Conservation (phyloP, 2,888 invertebrate species). For the Pollenia griseotomentosa region DNA sequence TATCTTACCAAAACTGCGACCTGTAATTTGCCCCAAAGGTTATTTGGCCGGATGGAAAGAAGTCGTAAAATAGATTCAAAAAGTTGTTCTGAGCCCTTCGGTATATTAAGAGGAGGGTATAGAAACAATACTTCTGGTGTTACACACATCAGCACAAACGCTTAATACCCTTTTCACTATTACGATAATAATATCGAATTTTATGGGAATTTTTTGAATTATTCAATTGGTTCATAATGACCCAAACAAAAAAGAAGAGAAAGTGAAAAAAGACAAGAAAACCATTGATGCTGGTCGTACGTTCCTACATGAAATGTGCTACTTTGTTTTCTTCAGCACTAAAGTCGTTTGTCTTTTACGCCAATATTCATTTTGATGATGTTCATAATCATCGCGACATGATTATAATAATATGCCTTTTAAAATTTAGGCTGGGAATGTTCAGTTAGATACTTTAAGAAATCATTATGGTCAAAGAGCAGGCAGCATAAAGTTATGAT, state of each 20-base stretch:
- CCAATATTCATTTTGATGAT: constrained; percentile 15
- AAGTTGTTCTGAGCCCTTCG: too few relatives aligned
- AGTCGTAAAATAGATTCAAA: too few relatives aligned
- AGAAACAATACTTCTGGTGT: too few relatives aligned
- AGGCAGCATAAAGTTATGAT: constrained; percentile 30
- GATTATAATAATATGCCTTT: constrained; percentile 4
- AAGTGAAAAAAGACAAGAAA: constrained; percentile 61
- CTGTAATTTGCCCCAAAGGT: too few relatives aligned
- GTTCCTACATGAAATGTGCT: constrained; percentile 44
- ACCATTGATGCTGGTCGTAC: neutral
- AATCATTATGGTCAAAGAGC: constrained; percentile 52
- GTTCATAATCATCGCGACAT: constrained; percentile 19
- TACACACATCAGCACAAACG: too few relatives aligned
- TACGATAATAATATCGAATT: too few relatives aligned
- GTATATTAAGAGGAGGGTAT: too few relatives aligned
- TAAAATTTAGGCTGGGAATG: constrained; percentile 62
- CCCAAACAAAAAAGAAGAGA: constrained; percentile 47
- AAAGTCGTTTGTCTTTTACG: constrained; percentile 1
- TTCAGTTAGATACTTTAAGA: constrained; percentile 55
- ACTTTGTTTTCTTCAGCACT: neutral
- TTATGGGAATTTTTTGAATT: too few relatives aligned
- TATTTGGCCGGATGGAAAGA: too few relatives aligned
- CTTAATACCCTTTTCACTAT: too few relatives aligned
- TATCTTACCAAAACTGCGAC: too few relatives aligned
- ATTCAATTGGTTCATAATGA: constrained; percentile 4